phyloP scores from a whole-genome alignment of 2,797 vertebrate genomes.

The Graptemys geographica region DNA sequence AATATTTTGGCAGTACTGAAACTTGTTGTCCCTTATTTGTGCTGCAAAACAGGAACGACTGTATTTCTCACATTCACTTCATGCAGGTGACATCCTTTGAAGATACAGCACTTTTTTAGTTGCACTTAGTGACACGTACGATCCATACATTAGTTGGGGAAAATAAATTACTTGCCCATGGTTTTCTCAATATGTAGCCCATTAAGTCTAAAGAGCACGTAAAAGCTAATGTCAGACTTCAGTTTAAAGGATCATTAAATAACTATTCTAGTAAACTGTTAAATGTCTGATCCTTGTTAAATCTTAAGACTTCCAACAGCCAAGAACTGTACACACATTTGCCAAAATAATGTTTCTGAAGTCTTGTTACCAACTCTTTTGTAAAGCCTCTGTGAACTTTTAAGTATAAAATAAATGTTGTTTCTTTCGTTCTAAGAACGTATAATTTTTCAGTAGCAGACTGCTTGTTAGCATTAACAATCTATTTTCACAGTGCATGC shows the following conservation, averaged over 20 bases:
- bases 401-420: background rate
- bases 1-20: background rate
- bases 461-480: constrained; percentile 2
- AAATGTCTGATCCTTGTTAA: background rate
- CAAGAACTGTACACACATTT: background rate
- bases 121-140: background rate
- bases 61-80: background rate
- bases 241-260: constrained; percentile 20
- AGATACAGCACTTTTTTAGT: background rate
- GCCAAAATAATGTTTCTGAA: background rate
- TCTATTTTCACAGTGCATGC: constrained; percentile 39
- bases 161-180: background rate
- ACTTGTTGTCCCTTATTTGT: background rate
- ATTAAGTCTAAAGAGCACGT: background rate
- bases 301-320: background rate
- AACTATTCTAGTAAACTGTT: constrained; percentile 12
- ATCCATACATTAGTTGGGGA: background rate
- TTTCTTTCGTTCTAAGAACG: constrained; percentile 23
- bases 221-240: background rate
- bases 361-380: background rate
- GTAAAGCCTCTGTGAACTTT: constrained; percentile 13
- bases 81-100: background rate
- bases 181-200: constrained; percentile 15
- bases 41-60: background rate
- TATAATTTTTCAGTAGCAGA: background rate